Base-by-base conservation (phyloP, 2,113 vertebrate species). In the Scytalopus superciliaris region DNA sequence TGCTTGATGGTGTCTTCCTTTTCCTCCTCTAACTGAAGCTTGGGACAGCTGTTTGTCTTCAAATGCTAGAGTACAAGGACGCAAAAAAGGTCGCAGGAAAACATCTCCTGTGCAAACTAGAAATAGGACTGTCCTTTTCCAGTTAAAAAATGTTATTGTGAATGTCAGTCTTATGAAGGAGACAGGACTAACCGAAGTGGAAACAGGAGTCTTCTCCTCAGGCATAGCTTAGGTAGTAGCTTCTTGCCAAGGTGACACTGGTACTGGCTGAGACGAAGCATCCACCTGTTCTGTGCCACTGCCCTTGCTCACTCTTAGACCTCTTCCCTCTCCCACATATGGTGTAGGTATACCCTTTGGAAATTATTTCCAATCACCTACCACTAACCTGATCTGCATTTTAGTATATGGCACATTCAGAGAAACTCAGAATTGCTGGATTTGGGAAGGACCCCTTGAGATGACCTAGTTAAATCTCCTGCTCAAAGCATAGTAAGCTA, bases 41-140 rank as follows among this genome's bases (percentile, higher is more conserved):
- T 94, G 63, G 92, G 87, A 96, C 82, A 93, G 93, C 84, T 91
- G 87, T 89, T 96, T 93, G 84, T 95, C 89, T 93, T 74, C 67
- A 93, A 76, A 82, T 70, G 47, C 84, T 93, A 9, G 37, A 87
- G 66, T 30, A 82, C 91, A 97, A 96, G 95, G 93, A 96, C 39
- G 0, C 84, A 52, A 79, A 56, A 92, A 87, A 94, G 89, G 92
- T 94, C 95, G 93, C 93, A 91, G 94, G 89, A 95, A 96, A 95
- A 69, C 63, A 85, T 82, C 84, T 94, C 87, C 81, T 67, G 67
- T 73, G 55, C 42, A 91, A 87, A 79, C 67, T 73, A 96, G 81
- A 94, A 95, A 92, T 84, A 95, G 89, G 80, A 50, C 33, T 93
- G 78, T 89, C 87, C 78, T 96, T 93, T 96, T 62, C 57, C 70